Conservation (phyloP, 1,140 invertebrate genomes). For the Amyelois transitella region DNA sequence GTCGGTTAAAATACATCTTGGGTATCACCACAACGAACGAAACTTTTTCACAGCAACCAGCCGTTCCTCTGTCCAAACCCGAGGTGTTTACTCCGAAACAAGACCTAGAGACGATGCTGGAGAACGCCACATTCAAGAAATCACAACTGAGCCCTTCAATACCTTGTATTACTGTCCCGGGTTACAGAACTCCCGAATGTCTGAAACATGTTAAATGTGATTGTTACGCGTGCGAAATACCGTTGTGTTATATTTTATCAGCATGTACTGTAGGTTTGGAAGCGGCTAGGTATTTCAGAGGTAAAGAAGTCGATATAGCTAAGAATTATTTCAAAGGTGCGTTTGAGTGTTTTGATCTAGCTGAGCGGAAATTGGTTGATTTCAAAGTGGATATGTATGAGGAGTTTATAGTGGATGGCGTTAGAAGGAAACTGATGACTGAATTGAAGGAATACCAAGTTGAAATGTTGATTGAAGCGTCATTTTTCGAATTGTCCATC, state of each 20-base stretch:
- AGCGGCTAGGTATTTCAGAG: slow-evolving; percentile 42
- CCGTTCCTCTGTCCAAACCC: slow-evolving; percentile 15
- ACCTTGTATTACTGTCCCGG: slow-evolving; percentile 16
- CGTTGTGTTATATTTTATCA: slow-evolving; percentile 22
- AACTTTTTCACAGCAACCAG: slow-evolving; percentile 3
- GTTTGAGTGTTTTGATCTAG: slow-evolving; percentile 18
- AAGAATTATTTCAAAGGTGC: slow-evolving; percentile 48
- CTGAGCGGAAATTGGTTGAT: slow-evolving; percentile 27
- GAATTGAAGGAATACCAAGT: slow-evolving; percentile 27
- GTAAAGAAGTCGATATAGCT: slow-evolving; percentile 39
- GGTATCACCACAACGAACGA: slow-evolving; percentile 33
- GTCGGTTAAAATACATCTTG: slow-evolving; percentile 42
- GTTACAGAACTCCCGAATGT: slow-evolving; percentile 33
- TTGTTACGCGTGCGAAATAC: slow-evolving; percentile 36
- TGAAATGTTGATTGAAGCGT: slow-evolving; percentile 40
- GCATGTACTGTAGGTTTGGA: slow-evolving; percentile 28
- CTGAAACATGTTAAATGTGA: slow-evolving; percentile 30
- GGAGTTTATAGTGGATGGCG: slow-evolving; percentile 19
- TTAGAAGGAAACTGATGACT: slow-evolving; percentile 5
- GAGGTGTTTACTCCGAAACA: slow-evolving; percentile 25
- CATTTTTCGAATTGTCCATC: slow-evolving; percentile 38
- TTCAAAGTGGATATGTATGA: slow-evolving; percentile 20
- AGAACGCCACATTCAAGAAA: slow-evolving; percentile 24
- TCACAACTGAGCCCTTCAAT: slow-evolving; percentile 23
- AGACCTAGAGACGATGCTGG: slow-evolving; percentile 39